Evolutionary conservation across 2,797 vertebrate genomes (phyloP), one percentile per base, ranked within the genome.

Genomic region (Molossus alvarezi): DNA sequence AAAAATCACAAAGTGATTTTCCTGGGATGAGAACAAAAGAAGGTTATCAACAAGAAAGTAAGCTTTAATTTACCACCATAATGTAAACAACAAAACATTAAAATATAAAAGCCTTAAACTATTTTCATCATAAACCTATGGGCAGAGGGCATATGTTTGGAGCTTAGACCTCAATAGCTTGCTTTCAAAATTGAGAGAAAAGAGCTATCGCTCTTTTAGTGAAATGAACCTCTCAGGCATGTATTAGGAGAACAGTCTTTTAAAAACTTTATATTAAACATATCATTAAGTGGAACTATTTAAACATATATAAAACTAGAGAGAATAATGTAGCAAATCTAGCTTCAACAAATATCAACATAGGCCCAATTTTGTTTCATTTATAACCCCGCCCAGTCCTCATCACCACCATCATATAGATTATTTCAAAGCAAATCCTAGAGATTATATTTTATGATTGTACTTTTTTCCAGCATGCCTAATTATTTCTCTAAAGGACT

Each of bases 101-200:
- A 90, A 93, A 92, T 83, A 29, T 27, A n/a, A 94, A 88, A 9
- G 11, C 11, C 95, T 83, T 86, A 25, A 60, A 58, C 33, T 77
- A 1, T 90, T 72, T 72, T 90, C 0, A 23, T 72, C 37, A 10
- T 67, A 65, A 90, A 33, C 51, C 25, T 73, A 1, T 33, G 11
- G 33, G 41, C 57, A 5, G 9, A 58, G 23, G 53, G 4, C 51
- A 57, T 75, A 15, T 75, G 1, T 41, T 53, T 57, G 29, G 29
- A 75, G 51, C 55, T 86, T 45, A 37, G 23, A 57, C 37, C 65
- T 83, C 21, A 84, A 62, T 37, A 82, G 11, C 53, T 88, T 92
- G 7, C 23, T 96, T 85, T 93, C 48, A 87, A 53, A 80, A 58
- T 48, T 60, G 55, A 60, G 21, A 23, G 27, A 12, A 62, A 84